Evolutionary conservation across 2,113 vertebrate species (phyloP), one percentile per base, ranked within the genome.

Genomic region (Peromyscus leucopus): DNA sequence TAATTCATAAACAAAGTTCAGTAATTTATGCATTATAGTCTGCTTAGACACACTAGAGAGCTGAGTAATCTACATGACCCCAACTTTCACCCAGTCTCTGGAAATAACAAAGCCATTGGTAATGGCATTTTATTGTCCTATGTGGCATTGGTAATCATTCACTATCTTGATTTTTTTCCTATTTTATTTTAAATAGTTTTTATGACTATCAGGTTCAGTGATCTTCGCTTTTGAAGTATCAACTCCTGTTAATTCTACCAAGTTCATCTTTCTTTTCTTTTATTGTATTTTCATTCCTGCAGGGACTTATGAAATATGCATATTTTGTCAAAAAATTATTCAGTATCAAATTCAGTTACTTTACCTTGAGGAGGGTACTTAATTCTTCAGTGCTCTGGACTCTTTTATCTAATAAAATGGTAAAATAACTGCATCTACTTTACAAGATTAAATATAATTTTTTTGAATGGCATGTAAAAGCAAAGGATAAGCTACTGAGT

Each of bases 261-360:
- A 79, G 21, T 90, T 93, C n/a, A 39, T 67, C n/a, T 4, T 91
- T 72, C 2, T 51, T 91, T 94, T 86, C 2, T 65, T 24, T 85
- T 91, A 51, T 28, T 89, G 2, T 42, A 19, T 89, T 95, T 71
- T 71, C 5, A 78, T 16, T 4, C 86, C 8, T 87, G 2, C 17
- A 95, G 19, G 17, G 4, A 11, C 36, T 91, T 92, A 88, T 76
- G 39, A 89, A 93, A 91, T 89, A 76, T 69, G 10, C 12, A 59
- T 90, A 48, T 1, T 90, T 95, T 96, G 92, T 71, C 55, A 71
- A 83, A 42, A 31, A 67, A n/a, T 63, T 63, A 7, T 88, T 90
- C 16, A 72, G 36, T 24, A 61, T 91, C 59, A 93, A 31, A 48
- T 91, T 13, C 2, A 92, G 7, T 78, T 84, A 9, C 48, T 72